phyloP scores from a whole-genome alignment of 2,797 vertebrate species.

The Hydrocynus forskahlii region DNA sequence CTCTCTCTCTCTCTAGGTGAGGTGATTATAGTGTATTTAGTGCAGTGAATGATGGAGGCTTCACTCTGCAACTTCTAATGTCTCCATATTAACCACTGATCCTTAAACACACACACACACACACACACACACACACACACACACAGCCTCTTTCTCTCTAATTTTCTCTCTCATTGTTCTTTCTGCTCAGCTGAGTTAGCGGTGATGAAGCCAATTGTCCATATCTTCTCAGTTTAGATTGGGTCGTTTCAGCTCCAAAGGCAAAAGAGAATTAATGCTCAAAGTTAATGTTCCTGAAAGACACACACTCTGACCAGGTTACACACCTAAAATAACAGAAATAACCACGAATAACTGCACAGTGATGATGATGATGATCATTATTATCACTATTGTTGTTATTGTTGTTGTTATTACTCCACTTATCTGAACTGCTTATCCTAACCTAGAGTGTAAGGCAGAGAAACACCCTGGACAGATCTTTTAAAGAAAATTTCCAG shows the following conservation, averaged over 20 bases:
- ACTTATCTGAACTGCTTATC: too few relatives aligned
- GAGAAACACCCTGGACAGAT: too few relatives aligned
- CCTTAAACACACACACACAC: too few relatives aligned
- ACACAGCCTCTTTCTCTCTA: not conserved
- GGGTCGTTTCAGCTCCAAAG: constrained; percentile 49
- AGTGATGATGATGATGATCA: too few relatives aligned
- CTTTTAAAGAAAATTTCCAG: too few relatives aligned
- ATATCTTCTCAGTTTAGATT: constrained; percentile 51
- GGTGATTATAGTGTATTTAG: too few relatives aligned
- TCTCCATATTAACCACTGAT: not conserved
- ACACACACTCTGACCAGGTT: constrained; percentile 19
- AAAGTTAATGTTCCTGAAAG: constrained; percentile 31
- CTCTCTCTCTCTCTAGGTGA: not conserved
- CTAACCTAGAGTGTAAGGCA: too few relatives aligned
- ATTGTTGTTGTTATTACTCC: too few relatives aligned
- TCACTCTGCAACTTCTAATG: not conserved
- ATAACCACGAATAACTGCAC: not conserved
- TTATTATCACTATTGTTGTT: too few relatives aligned
- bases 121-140: too few relatives aligned
- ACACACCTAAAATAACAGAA: not conserved
- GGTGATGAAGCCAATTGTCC: constrained; percentile 52
- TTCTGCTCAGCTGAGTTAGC: not conserved
- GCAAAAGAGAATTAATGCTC: constrained; percentile 45
- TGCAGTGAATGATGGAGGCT: not conserved
- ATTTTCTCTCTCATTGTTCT: constrained; percentile 3